Evolutionary conservation across 1,140 invertebrate species (phyloP), one percentile per base, ranked within the genome.

Genomic region (Orchesella cincta): DNA sequence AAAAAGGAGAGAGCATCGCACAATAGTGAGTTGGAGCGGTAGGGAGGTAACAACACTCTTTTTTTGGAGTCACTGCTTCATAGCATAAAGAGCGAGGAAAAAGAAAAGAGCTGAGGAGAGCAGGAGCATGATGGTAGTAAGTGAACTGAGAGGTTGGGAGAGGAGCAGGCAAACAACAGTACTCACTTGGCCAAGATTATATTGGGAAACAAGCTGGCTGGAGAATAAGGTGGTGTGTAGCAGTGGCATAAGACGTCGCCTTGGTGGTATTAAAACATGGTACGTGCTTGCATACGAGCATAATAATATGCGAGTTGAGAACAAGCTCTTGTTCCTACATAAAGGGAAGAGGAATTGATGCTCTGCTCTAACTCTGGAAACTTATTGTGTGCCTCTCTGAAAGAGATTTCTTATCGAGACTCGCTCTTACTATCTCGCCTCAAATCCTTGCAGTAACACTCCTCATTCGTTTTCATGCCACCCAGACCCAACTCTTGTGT

Each of bases 201-300:
- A n/a, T n/a, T n/a, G n/a, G n/a, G n/a, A n/a, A n/a, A n/a, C n/a
- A n/a, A n/a, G n/a, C n/a, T n/a, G n/a, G n/a, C n/a, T n/a, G 18
- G 39, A 46, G 39, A 46, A 46, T 46, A 20, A 46, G 20, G 39
- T 46, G 39, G 39, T 46, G 20, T 20, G 20, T 46, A 20, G 39
- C 20, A 20, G 8, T 46, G 8, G 39, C 8, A 46, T 20, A 46
- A 46, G 39, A 12, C 20, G 39, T 8, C 39, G 20, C 20, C 39
- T 8, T 20, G 39, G 54, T n/a, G 54, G 23, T 62, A 18, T 62
- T 62, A 62, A 62, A 62, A 62, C 12, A n/a, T n/a, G 26, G 26
- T 62, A 62, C 54, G 54, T 62, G 54, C 54, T n/a, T 57, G 52
- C 52, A 57, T 57, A 12, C 23, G 52, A 57, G 23, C 52, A 26